phyloP scores from a whole-genome alignment of 2,113 vertebrate genomes.

The Chaetops frenatus region DNA sequence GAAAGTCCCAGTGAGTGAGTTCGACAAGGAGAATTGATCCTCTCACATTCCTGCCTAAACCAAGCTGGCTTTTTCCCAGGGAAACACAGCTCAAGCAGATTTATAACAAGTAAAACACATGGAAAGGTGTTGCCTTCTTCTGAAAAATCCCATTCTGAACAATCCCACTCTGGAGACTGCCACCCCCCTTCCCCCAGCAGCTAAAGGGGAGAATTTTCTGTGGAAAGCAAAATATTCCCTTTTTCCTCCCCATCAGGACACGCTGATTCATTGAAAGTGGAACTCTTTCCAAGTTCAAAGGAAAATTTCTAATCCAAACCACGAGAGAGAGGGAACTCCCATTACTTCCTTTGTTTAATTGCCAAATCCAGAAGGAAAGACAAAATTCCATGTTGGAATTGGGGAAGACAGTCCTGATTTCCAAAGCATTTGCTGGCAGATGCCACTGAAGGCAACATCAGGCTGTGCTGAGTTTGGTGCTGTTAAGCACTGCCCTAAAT shows the following conservation, averaged over 20 bases:
- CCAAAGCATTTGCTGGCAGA: not conserved
- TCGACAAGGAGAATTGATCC: not conserved
- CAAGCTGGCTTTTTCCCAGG: not conserved
- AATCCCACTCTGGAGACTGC: not conserved
- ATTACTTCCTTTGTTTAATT: not conserved
- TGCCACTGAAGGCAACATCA: not conserved
- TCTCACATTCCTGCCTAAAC: not conserved
- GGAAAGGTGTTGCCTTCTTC: not conserved
- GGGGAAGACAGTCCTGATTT: not conserved
- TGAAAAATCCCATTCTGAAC: not conserved
- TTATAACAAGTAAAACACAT: not conserved
- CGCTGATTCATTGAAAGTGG: not conserved
- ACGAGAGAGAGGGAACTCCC: not conserved
- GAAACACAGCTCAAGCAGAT: not conserved
- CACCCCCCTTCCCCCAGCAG: not conserved
- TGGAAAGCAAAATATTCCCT: not conserved
- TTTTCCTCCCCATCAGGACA: not conserved
- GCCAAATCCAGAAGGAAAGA: not conserved
- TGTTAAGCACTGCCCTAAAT: not conserved
- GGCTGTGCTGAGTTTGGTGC: not conserved
- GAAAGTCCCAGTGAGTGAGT: not conserved
- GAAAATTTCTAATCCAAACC: not conserved
- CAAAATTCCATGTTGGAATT: not conserved
- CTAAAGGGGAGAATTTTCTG: not conserved
- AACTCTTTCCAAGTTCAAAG: not conserved